A percentile compares a stretch with the other conserved stretches of the same genome.
Evolutionary conservation across 2,113 vertebrate species (phyloP).

Genomic region (Apodemus sylvaticus): DNA sequence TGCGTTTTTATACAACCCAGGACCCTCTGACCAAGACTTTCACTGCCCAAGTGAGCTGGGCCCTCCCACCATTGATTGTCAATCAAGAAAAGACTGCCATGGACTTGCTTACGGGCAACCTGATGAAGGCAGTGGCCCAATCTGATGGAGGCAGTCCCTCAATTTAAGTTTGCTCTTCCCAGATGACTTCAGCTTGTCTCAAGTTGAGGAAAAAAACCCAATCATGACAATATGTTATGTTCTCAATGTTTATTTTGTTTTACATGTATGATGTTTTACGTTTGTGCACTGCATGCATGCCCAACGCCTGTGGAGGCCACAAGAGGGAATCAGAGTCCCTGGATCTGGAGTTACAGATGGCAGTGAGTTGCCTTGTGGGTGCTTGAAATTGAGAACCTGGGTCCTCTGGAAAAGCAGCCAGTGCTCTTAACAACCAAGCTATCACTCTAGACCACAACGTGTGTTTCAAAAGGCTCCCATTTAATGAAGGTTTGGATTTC

Average conservation of each 20-base stretch:
- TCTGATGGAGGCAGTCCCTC: background rate
- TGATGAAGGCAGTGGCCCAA: background rate
- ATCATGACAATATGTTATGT: background rate
- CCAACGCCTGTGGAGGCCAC: background rate
- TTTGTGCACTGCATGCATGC: background rate
- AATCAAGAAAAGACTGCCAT: background rate
- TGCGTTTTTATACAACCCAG: background rate
- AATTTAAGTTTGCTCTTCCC: background rate
- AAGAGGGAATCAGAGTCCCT: background rate
- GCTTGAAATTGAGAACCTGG: background rate
- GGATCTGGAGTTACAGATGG: background rate
- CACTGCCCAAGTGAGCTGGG: background rate
- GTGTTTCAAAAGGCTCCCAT: background rate
- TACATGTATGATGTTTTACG: background rate
- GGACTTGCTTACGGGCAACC: background rate
- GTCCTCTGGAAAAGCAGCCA: background rate
- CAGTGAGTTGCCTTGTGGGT: background rate
- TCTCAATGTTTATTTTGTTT: background rate
- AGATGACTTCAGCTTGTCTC: background rate
- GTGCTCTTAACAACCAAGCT: background rate
- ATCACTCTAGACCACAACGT: background rate
- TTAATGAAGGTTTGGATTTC: slow-evolving; percentile 36
- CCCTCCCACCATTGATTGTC: background rate
- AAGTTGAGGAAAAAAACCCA: background rate
- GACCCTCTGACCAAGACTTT: too few species aligned